Evolutionary conservation across 2,797 vertebrate genomes (phyloP).

Genomic region (Hybognathus amarus): DNA sequence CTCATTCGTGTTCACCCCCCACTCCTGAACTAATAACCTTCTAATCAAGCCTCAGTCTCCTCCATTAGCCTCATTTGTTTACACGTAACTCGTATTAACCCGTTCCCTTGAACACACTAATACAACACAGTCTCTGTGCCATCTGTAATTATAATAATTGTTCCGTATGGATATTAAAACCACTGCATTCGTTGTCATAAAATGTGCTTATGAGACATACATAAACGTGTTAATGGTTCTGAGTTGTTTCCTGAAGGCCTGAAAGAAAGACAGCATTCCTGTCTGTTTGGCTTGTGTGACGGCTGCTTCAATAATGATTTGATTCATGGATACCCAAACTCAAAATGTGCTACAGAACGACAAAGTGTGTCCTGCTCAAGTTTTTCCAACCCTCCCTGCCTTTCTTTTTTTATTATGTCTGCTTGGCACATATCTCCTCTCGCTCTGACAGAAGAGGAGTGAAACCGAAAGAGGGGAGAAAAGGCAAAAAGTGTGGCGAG

Average conservation of each 20-base stretch:
- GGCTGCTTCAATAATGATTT: constrained; percentile 68
- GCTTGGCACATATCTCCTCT: constrained; percentile 70
- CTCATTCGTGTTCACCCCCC: constrained; percentile 41
- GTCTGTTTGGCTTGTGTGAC: constrained; percentile 61
- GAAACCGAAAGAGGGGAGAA: constrained; percentile 31
- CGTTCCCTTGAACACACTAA: constrained; percentile 33
- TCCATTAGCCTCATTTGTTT: constrained; percentile 50
- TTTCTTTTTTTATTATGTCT: constrained; percentile 77
- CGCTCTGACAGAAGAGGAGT: constrained; percentile 40
- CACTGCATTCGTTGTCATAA: constrained; percentile 37
- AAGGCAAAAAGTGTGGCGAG: constrained; percentile 42
- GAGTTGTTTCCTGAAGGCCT: constrained; percentile 55
- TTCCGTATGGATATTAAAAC: constrained; percentile 51
- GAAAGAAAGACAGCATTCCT: constrained; percentile 51
- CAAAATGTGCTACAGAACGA: constrained; percentile 71
- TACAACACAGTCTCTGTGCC: constrained; percentile 53
- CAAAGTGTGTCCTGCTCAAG: constrained; percentile 71
- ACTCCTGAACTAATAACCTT: constrained; percentile 43
- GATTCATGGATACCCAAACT: constrained; percentile 71
- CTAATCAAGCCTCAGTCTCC: constrained; percentile 46
- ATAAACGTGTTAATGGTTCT: constrained; percentile 54
- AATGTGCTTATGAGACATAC: constrained; percentile 50
- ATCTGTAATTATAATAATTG: constrained; percentile 37
- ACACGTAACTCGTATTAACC: constrained; percentile 49
- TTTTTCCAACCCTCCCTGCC: constrained; percentile 70